Conservation (phyloP, 1,140 invertebrate genomes). For the Drosophila pachea region DNA sequence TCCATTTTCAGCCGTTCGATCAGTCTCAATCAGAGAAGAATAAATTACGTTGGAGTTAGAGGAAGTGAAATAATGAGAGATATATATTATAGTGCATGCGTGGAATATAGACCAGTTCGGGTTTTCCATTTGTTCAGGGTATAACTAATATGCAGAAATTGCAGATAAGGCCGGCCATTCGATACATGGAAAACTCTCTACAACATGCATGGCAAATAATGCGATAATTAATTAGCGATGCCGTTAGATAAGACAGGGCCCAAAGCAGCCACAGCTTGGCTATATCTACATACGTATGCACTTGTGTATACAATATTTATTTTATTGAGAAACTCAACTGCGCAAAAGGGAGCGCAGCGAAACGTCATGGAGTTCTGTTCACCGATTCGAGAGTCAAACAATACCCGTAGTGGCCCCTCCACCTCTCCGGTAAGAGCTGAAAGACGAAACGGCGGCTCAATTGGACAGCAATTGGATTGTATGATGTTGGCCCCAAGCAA, state of each 20-base stretch:
- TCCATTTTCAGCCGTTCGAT: too few species aligned
- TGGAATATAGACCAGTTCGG: not conserved
- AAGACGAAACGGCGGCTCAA: constrained; percentile 23
- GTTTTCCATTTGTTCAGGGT: constrained; percentile 1
- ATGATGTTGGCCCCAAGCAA: constrained; percentile 42
- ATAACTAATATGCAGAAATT: constrained; percentile 18
- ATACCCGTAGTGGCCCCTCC: too few species aligned
- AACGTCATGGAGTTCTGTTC: constrained; percentile 12
- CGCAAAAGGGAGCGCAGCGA: constrained; percentile 27
- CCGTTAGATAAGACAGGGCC: constrained; percentile 39
- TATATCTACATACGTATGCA: not conserved
- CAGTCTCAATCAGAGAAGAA: too few species aligned
- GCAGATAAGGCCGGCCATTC: constrained; percentile 35
- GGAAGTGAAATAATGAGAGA: too few species aligned
- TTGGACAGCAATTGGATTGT: constrained; percentile 60
- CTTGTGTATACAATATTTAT: constrained; percentile 1
- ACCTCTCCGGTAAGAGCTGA: too few species aligned
- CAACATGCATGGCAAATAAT: constrained; percentile 37
- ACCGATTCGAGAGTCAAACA: too few species aligned
- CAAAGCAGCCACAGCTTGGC: not conserved
- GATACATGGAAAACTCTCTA: constrained; percentile 27
- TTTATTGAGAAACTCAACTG: constrained; percentile 16
- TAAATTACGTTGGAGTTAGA: too few species aligned
- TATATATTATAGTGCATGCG: not conserved
- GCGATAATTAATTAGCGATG: constrained; percentile 64